Base-by-base conservation (phyloP, 1,140 invertebrate genomes). In the Caerostris extrusa region DNA sequence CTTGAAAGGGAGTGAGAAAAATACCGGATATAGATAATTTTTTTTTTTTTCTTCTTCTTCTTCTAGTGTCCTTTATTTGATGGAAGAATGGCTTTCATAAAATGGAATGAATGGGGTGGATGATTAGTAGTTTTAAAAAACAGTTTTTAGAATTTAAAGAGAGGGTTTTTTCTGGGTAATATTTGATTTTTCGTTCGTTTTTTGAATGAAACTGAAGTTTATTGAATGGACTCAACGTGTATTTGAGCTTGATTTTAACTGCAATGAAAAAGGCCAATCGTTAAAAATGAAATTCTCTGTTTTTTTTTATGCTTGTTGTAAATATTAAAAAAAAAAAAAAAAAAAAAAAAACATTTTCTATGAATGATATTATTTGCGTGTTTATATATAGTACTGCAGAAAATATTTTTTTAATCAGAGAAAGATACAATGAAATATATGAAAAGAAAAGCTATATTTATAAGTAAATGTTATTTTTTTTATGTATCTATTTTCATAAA, bases 71-170 rank as follows among this genome's bases (percentile, higher is more conserved):
- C 60, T 17, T 64, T 88, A 88, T 88, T 88, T 88, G 86, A 88
- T 34, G 14, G 61, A 56, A 67, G 69, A 77, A 71, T 58, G 53
- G n/a, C 34, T 14, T 88, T 56, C 58, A 12, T 83, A 53, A 61
- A 85, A 67, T n/a, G 71, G 50, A 34, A 56, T 85, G 81, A 58
- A 85, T 55, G 90, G 90, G 60, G 3, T 55, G 19, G 55, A 67
- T 64, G 58, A 67, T 88, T 88, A 64, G 58, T 67, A 88, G 19
- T 57, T 88, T 88, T 88, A 88, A 88, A n/a, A 88, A 88, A 88
- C 86, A 88, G 86, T 88, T 88, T 50, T 64, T 88, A 88, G 86
- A 67, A 55, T 64, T 88, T 53, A 88, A 17, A 14, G 60, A 50
- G 50, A 53, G 86, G 2, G 57, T 88, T 88, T 53, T 34, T 34